A percentile compares a stretch with the other conserved stretches of the same genome.
Conservation (phyloP, 2,888 invertebrate genomes). For the Mimumesa dahlbomi region DNA sequence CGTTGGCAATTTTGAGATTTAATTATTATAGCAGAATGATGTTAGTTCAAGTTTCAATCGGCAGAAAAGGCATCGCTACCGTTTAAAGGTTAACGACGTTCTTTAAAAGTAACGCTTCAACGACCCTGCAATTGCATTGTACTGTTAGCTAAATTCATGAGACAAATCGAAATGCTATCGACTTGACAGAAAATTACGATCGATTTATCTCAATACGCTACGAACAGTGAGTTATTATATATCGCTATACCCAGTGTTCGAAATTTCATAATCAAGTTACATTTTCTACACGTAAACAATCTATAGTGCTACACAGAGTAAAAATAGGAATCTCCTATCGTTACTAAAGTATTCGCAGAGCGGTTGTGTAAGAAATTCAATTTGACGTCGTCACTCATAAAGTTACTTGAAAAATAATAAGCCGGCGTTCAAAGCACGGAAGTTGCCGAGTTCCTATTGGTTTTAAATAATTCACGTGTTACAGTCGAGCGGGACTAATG, state of each 20-base stretch:
- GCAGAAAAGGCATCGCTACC: slow-evolving; percentile 26
- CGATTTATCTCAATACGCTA: too few relatives aligned
- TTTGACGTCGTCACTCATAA: background rate
- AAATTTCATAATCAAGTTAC: too few relatives aligned
- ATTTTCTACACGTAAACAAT: too few relatives aligned
- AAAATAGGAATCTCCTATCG: too few relatives aligned
- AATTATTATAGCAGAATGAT: background rate
- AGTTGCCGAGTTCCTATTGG: too few relatives aligned
- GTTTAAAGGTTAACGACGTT: slow-evolving; percentile 34
- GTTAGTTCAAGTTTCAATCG: slow-evolving; percentile 13
- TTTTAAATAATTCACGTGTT: slow-evolving; percentile 16
- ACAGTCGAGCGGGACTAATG: slow-evolving; percentile 20
- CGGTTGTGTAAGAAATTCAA: background rate
- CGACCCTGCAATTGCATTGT: slow-evolving; percentile 5
- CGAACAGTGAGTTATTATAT: too few relatives aligned
- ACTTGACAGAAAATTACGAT: background rate
- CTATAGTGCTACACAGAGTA: too few relatives aligned
- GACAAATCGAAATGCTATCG: background rate
- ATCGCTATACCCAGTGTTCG: too few relatives aligned
- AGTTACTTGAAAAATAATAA: slow-evolving; percentile 22
- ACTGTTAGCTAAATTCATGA: slow-evolving; percentile 30
- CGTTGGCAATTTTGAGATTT: slow-evolving; percentile 21
- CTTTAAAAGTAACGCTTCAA: slow-evolving; percentile 10
- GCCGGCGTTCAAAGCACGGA: too few relatives aligned
- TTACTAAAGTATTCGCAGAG: too few relatives aligned